Conservation (phyloP, 2,113 vertebrate species). For the Semicossyphus pulcher region DNA sequence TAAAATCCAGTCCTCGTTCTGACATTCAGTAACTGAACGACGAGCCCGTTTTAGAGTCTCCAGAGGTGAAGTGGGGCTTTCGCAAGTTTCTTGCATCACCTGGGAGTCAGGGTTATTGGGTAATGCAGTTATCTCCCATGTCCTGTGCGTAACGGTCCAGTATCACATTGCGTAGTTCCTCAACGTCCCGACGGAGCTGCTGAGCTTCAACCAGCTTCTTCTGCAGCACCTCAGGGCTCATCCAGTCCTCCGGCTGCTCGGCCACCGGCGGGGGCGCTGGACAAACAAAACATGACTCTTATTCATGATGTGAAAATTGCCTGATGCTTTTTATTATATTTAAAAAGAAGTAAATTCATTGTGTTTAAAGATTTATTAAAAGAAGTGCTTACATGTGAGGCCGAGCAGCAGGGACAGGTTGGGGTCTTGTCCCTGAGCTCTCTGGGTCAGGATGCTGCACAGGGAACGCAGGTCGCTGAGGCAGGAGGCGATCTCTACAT, state of each 20-base stretch:
- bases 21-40: slow-evolving; percentile 57
- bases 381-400: slow-evolving; percentile 87
- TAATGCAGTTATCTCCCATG: slow-evolving; percentile 99
- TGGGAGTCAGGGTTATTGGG: slow-evolving; percentile 71
- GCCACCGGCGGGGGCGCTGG: slow-evolving; percentile 81
- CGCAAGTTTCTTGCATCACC: slow-evolving; percentile 4
- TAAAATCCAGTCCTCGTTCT: slow-evolving; percentile 45
- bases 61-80: slow-evolving; percentile 12
- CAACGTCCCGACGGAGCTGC: slow-evolving; percentile 91
- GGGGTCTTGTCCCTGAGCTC: slow-evolving; percentile 93
- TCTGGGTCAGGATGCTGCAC: slow-evolving; percentile 94
- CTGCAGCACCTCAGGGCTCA: slow-evolving; percentile 87
- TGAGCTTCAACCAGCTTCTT: slow-evolving; percentile 91
- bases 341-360: too few species aligned
- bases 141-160: slow-evolving; percentile 97
- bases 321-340: background rate
- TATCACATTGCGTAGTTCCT: slow-evolving; percentile 92
- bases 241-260: slow-evolving; percentile 85
- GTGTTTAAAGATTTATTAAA: fast-evolving
- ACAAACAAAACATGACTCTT: background rate
- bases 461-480: slow-evolving; percentile 92
- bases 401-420: slow-evolving; percentile 96
- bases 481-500: slow-evolving; percentile 89
- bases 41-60: slow-evolving; percentile 16
- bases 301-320: background rate